Evolutionary conservation across 2,888 invertebrate genomes (phyloP), one percentile per base, ranked within the genome.

Genomic region (Tachina grossa): DNA sequence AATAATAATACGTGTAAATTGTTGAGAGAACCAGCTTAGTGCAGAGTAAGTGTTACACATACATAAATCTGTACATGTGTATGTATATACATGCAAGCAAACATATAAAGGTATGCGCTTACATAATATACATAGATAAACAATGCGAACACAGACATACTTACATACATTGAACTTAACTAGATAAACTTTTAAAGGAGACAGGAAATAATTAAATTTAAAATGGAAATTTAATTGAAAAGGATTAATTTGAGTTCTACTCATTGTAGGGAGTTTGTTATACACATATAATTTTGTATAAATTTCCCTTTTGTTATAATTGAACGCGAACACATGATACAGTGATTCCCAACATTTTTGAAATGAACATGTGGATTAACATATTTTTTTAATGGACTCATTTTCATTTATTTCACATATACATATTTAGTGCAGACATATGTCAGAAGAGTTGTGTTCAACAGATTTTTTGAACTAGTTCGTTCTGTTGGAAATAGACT

Each of bases 141-240:
- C 14, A 57, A 31, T 43, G 6, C 68, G 6, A 53, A 16, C 43
- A 5, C 1, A 41, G 39, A 49, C 31, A 31, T 13, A 3, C 19
- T 16, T 9, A 39, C 6, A 59, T 5, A 59, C 49, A 47, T 49
- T 39, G 31, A 39, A 16, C 6, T 22, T 68, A 31, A 66, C 49
- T 59, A 59, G 39, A 66, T 79, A 19, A 61, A 39, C n/a, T 74
- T 80, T 79, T 57, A 79, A 57, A 41, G 72, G 68, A 85, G 81
- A 77, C 84, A 87, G 88, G 87, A 88, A 87, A 87, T 88, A 88
- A 88, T 88, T 88, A 88, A 88, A 88, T 87, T 87, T 85, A 87
- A 85, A 88, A 88, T 87, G 88, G 80, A 87, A 88, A 87, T 87
- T 87, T 88, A 87, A 88, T 88, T 88, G 87, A 87, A 88, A 87